Conservation (phyloP, 1,140 invertebrate species). For the Cydia strobilella region DNA sequence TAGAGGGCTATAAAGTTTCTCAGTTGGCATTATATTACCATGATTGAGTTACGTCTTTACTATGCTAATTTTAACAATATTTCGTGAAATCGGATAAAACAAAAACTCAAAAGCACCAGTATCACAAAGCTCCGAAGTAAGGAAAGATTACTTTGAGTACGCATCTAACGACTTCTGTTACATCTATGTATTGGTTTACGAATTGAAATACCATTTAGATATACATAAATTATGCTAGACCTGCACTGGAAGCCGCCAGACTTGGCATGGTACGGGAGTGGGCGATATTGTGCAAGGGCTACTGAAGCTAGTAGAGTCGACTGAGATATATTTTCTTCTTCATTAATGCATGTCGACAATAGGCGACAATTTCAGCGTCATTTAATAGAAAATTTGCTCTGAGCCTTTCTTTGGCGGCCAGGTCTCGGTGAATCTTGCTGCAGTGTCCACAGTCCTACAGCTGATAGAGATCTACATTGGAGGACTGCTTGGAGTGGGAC, state of each 20-base stretch:
- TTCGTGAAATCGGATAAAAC: neutral
- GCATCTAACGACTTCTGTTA: neutral
- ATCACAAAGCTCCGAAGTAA: constrained; percentile 16
- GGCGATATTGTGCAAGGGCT: neutral
- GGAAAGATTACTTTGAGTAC: constrained; percentile 23
- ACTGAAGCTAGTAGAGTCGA: too few species aligned
- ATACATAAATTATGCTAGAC: constrained; percentile 16
- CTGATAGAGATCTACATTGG: constrained; percentile 71
- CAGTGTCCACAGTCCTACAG: constrained; percentile 53
- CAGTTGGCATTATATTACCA: neutral
- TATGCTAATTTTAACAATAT: constrained; percentile 8
- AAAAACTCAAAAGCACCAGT: constrained; percentile 27
- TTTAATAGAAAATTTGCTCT: neutral
- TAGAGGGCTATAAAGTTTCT: neutral
- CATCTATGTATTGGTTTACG: constrained; percentile 5
- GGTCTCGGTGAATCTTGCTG: neutral
- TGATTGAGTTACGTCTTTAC: neutral
- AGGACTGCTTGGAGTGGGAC: constrained; percentile 61
- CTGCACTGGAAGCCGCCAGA: neutral
- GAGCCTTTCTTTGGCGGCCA: neutral
- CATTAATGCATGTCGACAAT: neutral
- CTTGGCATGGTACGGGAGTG: neutral
- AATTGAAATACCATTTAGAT: constrained; percentile 18
- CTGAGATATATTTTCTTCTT: too few species aligned
- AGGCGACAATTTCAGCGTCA: neutral